Conservation (phyloP, 2,113 vertebrate species). For the Monarcha castaneiventris region DNA sequence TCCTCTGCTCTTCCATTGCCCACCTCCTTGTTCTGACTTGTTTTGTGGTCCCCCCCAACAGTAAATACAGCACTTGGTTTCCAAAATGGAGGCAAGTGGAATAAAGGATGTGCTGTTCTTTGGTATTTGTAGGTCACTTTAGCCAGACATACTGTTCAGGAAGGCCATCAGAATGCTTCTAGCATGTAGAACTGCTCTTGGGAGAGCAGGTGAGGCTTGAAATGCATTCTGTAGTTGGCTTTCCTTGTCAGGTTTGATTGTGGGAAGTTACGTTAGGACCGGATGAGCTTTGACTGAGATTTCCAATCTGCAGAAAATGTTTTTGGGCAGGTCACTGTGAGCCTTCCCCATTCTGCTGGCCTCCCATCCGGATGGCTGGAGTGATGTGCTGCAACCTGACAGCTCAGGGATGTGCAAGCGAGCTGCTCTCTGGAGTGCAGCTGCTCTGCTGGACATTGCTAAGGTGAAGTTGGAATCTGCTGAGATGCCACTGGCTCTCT, state of each 20-base stretch:
- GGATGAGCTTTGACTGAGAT: conserved; percentile 16
- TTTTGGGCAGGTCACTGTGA: neutral
- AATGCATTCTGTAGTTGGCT: conserved; percentile 60
- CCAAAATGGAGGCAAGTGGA: neutral
- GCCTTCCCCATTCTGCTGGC: neutral
- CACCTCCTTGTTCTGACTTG: neutral
- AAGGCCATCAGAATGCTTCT: neutral
- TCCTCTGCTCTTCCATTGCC: neutral
- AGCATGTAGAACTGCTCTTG: neutral
- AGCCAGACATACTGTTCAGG: neutral
- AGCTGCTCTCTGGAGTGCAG: conserved; percentile 49
- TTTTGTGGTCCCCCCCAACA: neutral
- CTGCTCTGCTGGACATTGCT: conserved; percentile 49
- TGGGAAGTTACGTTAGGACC: neutral
- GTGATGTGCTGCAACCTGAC: conserved; percentile 46
- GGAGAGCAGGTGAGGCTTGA: conserved; percentile 14
- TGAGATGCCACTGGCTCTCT: neutral
- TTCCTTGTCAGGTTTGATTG: conserved; percentile 65
- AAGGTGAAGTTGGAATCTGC: conserved; percentile 18
- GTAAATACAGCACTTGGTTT: neutral
- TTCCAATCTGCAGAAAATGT: neutral
- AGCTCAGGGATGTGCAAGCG: neutral
- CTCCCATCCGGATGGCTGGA: neutral
- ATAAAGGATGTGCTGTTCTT: neutral
- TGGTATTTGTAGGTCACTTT: neutral